Conservation (phyloP, 1,140 invertebrate species). For the Acromyrmex echinatior region DNA sequence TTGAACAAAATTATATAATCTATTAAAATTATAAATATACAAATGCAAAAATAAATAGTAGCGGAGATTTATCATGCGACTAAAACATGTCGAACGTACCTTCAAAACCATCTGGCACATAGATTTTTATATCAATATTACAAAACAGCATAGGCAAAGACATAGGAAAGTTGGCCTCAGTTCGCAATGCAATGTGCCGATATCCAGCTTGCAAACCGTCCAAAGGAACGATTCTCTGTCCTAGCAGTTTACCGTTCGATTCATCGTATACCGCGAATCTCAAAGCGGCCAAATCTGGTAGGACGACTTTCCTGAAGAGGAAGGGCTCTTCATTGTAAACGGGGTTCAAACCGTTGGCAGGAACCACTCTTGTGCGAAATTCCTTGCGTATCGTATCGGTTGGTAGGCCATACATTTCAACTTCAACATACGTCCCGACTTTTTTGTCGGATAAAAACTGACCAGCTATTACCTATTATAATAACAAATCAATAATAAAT, state of each 20-base stretch:
- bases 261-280: slow-evolving; percentile 99
- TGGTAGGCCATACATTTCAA: slow-evolving; percentile 99
- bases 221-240: slow-evolving; percentile 98
- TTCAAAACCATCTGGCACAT: slow-evolving; percentile 99
- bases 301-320: slow-evolving; percentile 98
- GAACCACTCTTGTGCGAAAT: slow-evolving; percentile 98
- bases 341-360: slow-evolving; percentile 98
- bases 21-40: neutral
- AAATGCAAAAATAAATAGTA: neutral
- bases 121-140: slow-evolving; percentile 99
- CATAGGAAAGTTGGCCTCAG: slow-evolving; percentile 99
- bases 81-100: slow-evolving; percentile 86
- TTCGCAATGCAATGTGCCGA: slow-evolving; percentile 98
- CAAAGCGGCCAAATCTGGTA: slow-evolving; percentile 98
- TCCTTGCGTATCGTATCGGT: slow-evolving; percentile 99
- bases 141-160: slow-evolving; percentile 99
- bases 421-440: slow-evolving; percentile 99
- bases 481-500: slow-evolving; percentile 7
- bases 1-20: neutral
- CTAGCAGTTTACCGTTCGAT: slow-evolving; percentile 96
- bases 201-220: slow-evolving; percentile 99
- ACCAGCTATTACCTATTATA: slow-evolving; percentile 97
- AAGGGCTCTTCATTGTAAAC: slow-evolving; percentile 99
- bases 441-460: slow-evolving; percentile 99
- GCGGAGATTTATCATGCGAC: neutral